Evolutionary conservation across 2,888 invertebrate genomes (phyloP).

Genomic region (Uloborus plumipes): DNA sequence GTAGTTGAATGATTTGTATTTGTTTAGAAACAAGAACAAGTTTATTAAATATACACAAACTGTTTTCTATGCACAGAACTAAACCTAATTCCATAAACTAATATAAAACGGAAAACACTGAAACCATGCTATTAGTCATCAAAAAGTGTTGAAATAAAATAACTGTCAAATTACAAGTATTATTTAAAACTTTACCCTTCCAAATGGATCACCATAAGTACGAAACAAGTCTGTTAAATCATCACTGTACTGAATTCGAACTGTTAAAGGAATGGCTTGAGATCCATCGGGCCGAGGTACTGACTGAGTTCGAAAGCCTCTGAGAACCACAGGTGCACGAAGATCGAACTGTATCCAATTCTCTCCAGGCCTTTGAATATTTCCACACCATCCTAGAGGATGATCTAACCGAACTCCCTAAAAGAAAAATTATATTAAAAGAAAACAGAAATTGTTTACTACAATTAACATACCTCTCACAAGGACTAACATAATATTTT

Average conservation of each 20-base stretch:
- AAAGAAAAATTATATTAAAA: conserved; percentile 62
- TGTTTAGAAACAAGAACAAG: too few relatives aligned
- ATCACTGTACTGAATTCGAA: conserved; percentile 88
- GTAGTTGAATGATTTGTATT: too few relatives aligned
- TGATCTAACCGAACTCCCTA: conserved; percentile 88
- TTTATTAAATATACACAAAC: too few relatives aligned
- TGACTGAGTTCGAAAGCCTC: conserved; percentile 88
- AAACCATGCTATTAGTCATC: too few relatives aligned
- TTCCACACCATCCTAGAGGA: conserved; percentile 90
- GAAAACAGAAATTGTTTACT: too few relatives aligned
- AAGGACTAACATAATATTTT: too few relatives aligned
- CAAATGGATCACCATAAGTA: conserved; percentile 92
- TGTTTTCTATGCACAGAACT: too few relatives aligned
- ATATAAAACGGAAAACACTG: too few relatives aligned
- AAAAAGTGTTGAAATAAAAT: not conserved
- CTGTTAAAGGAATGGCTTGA: conserved; percentile 89
- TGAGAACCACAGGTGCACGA: conserved; percentile 87
- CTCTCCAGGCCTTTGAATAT: conserved; percentile 84
- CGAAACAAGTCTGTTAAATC: conserved; percentile 89
- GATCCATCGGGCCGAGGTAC: conserved; percentile 78
- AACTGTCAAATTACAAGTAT: not conserved
- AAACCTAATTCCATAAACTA: too few relatives aligned
- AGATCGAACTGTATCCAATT: conserved; percentile 89
- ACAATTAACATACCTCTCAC: too few relatives aligned
- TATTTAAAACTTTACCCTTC: conserved; percentile 72